Evolutionary conservation across 2,888 invertebrate genomes (phyloP).

Genomic region (Catocala sponsa): DNA sequence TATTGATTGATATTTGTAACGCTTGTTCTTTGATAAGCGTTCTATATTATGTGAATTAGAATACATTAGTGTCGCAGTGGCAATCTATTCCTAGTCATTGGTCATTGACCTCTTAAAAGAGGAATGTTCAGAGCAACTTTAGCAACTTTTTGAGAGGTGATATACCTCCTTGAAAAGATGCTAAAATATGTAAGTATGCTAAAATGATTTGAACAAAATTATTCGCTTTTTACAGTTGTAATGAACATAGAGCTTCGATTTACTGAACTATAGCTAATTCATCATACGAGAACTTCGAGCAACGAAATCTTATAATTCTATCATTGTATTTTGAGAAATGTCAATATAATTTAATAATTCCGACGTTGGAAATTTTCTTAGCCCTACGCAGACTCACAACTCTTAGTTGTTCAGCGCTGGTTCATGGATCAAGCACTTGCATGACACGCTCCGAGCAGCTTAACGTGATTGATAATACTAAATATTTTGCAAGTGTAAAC

Average conservation of each 20-base stretch:
- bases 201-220: background rate
- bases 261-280: conserved; percentile 21
- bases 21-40: conserved; percentile 6
- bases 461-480: no score
- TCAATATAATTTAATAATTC: no score
- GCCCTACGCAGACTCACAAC: no score
- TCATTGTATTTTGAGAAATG: conserved; percentile 20
- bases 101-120: conserved; percentile 1
- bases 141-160: background rate
- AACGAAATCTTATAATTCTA: background rate
- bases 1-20: conserved; percentile 33
- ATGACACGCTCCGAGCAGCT: no score
- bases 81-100: conserved; percentile 16
- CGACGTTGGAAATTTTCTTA: no score
- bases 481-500: no score
- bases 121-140: background rate
- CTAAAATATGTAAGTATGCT: background rate
- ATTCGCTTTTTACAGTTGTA: background rate
- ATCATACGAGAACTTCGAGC: conserved; percentile 25
- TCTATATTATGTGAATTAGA: conserved; percentile 9
- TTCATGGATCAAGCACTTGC: no score
- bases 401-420: no score
- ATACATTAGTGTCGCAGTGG: conserved; percentile 1
- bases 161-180: background rate
- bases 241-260: background rate